Evolutionary conservation across 2,888 invertebrate species (phyloP).

Genomic region (Electrophaes corylata): DNA sequence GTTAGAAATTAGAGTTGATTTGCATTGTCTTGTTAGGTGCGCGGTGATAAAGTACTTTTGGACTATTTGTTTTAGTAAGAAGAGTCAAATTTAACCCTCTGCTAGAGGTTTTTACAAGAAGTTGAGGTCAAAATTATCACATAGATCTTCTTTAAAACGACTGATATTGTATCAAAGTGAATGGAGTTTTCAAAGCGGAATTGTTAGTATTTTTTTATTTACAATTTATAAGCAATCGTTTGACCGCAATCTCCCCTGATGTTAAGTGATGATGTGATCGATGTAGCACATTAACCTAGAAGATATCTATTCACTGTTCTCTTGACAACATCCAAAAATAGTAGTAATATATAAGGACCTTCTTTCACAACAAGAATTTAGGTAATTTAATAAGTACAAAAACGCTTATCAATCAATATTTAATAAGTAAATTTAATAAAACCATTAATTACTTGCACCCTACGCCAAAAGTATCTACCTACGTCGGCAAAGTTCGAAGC

Average conservation of each 20-base stretch:
- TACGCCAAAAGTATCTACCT: conserved; percentile 34
- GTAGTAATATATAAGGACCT: no score
- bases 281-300: no score
- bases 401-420: conserved; percentile 26
- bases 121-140: background rate
- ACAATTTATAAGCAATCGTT: no score
- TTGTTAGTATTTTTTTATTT: no score
- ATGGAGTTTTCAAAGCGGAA: no score
- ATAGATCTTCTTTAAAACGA: background rate
- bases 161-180: no score
- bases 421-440: conserved; percentile 40
- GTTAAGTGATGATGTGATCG: no score
- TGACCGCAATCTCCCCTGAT: no score
- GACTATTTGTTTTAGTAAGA: conserved; percentile 12
- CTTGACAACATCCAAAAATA: no score
- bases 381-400: no score
- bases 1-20: conserved; percentile 31
- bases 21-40: conserved; percentile 37
- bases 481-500: conserved; percentile 49
- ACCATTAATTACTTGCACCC: conserved; percentile 51
- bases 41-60: conserved; percentile 11
- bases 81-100: conserved; percentile 1
- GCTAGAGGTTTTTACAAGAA: background rate
- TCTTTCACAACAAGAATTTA: no score
- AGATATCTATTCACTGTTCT: no score